Base-by-base conservation (phyloP, 2,888 invertebrate species). In the Macaria liturata region DNA sequence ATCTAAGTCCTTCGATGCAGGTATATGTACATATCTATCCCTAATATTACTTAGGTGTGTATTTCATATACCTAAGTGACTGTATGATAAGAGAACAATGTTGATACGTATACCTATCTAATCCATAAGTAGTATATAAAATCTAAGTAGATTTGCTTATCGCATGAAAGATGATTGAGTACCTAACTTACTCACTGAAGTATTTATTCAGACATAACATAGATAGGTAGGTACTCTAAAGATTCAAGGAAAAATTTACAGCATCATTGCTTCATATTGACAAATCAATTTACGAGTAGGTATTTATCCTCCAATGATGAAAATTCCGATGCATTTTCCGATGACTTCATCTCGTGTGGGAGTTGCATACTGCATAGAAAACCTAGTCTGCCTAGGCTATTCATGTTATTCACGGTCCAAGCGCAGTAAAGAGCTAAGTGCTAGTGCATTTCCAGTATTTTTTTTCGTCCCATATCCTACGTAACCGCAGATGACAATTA, bases 321-420 rank as follows among this genome's bases (percentile, higher is more conserved):
- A 45, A 55, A 34, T 53, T 46, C 46, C 54, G 55, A 20, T 51
- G 48, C 57, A 57, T 53, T 57, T 53, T 53, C 53, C 49, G 50
- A 57, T 62, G 55, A 58, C 49, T 57, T 54, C 59, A 59, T 46
- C 37, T 46, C 37, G 34, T 47, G 59, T 54, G 51, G 52, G 49
- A 20, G 57, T 32, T 42, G 42, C 42, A 8, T n/a, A 42, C 1
- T 20, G 20, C 20, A 20, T 20, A 20, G 20, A 20, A 20, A 42
- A 42, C 8, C 42, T 42, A 9, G 42, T 37, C 8, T 5, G 4
- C 42, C 43, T 47, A 46, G 32, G 45, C 9, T 46, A 8, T 20
- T 55, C n/a, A 9, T 20, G 46, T 37, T 32, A 54, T 37, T 47
- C 32, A 2, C 31, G 31, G 34, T 9, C 34, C 34, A 37, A 37